These are phyloP conservation scores for Sylvilagus floridanus DNA, from an alignment of 2,797 vertebrate genomes.

Conservation along the genomic window DNA sequence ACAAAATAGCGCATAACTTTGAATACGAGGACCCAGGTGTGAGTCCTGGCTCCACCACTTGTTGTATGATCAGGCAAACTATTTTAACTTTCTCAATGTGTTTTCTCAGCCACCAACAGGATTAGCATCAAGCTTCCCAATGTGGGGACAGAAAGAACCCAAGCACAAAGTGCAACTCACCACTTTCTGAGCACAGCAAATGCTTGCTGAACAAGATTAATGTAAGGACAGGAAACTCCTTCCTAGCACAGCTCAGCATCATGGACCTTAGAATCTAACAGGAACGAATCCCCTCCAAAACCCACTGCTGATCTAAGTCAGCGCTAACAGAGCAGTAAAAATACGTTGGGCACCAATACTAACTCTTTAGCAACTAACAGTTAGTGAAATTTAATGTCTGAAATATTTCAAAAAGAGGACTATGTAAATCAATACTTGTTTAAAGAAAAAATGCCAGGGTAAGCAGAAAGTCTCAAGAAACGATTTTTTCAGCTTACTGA, in stretches of 20 bases:
- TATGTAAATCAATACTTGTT: background rate
- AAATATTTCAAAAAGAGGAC: slow-evolving; percentile 20
- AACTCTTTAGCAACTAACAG: slow-evolving; percentile 41
- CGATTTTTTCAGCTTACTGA: slow-evolving; percentile 28
- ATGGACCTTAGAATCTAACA: background rate
- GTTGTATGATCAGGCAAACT: slow-evolving; percentile 16
- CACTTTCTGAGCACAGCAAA: slow-evolving; percentile 28
- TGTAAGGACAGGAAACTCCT: background rate
- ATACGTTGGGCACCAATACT: background rate
- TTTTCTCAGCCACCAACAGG: slow-evolving; percentile 3
- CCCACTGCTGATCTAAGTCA: background rate
- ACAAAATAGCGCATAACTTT: slow-evolving; percentile 8
- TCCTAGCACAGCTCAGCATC: background rate
- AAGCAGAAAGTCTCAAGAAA: slow-evolving; percentile 56
- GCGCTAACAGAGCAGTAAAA: background rate
- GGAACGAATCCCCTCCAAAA: slow-evolving; percentile 42
- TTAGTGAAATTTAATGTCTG: slow-evolving; percentile 43
- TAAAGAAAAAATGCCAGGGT: background rate
- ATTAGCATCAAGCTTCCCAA: background rate
- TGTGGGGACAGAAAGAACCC: background rate
- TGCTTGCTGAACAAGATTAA: background rate
- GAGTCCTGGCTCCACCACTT: background rate
- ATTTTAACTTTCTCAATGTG: slow-evolving; percentile 37
- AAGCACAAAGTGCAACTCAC: background rate
- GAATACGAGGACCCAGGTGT: slow-evolving; percentile 25